Evolutionary conservation across 2,113 vertebrate species (phyloP), one percentile per base, ranked within the genome.

Genomic region (Melanotaenia duboulayi): DNA sequence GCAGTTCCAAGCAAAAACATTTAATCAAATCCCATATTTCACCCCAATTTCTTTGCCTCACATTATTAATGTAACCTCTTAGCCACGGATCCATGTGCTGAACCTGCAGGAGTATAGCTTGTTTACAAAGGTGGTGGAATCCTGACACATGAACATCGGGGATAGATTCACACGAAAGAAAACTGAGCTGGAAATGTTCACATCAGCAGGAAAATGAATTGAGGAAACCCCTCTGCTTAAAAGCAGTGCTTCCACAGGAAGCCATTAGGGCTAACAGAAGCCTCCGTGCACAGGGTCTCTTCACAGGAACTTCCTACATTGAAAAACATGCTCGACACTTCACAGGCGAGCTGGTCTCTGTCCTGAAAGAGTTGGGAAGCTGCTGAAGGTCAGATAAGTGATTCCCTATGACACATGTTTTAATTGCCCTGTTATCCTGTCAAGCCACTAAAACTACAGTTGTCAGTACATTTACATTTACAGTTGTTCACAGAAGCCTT

Each of bases 181-280:
- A 56, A 20, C 37, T 62, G 69, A 80, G 82, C 46, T 89, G 84
- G 84, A 92, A 91, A 91, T 64, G 58, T 90, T 87, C 72, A 80
- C 82, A 88, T 89, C 84, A 89, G 90, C 86, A 65, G 90, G 91
- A 92, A 91, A 90, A 80, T 37, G 44, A 69, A 65, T 65, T 74
- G 65, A 89, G 92, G 89, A 92, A 89, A 90, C 79, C 76, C 84
- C 82, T 87, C 80, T 63, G 48, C 44, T 73, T 55, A 85, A 75
- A 73, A 69, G 71, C 68, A 63, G 37, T 12, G 54, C 87, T 90
- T 89, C 85, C 72, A 81, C 91, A 92, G 92, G 91, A 93, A 92
- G 73, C 78, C 73, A 70, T 88, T 65, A 62, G 75, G 70, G 72
- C 82, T 75, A 62, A 85, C 72, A 56, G 80, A 82, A 74, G 66